Evolutionary conservation across 2,797 vertebrate genomes (phyloP).

Genomic region (Lithobates pipiens): DNA sequence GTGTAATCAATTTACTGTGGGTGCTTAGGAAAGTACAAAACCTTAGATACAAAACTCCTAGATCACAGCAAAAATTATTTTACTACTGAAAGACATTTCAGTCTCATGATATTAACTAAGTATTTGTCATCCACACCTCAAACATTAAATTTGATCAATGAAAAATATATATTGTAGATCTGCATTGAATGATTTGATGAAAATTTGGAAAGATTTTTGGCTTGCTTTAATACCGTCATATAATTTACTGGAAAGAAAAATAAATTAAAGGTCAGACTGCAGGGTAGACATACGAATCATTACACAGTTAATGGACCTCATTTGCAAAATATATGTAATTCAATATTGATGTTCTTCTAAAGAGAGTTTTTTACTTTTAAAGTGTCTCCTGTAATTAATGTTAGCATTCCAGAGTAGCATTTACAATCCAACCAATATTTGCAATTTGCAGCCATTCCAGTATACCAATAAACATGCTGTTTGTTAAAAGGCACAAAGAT

Average conservation of each 20-base stretch:
- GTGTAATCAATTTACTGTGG: not conserved
- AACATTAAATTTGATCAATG: not conserved
- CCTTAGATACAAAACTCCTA: not conserved
- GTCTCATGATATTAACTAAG: not conserved
- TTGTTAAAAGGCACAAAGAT: not conserved
- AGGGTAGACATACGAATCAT: not conserved
- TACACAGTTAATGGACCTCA: not conserved
- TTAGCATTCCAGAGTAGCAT: not conserved
- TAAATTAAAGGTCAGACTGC: not conserved
- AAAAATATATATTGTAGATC: not conserved
- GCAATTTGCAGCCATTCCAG: not conserved
- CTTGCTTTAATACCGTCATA: not conserved
- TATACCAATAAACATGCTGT: not conserved
- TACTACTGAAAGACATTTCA: not conserved
- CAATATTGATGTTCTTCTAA: slow-evolving; percentile 1
- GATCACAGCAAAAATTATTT: too few species aligned
- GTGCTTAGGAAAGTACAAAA: not conserved
- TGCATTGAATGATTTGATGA: not conserved
- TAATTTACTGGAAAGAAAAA: not conserved
- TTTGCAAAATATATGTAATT: slow-evolving; percentile 4
- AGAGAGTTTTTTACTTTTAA: not conserved
- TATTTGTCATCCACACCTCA: not conserved
- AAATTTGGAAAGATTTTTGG: not conserved
- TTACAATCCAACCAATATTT: not conserved
- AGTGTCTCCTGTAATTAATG: not conserved